Base-by-base conservation (phyloP, 2,113 vertebrate species). In the Poeciliopsis occidentalis region DNA sequence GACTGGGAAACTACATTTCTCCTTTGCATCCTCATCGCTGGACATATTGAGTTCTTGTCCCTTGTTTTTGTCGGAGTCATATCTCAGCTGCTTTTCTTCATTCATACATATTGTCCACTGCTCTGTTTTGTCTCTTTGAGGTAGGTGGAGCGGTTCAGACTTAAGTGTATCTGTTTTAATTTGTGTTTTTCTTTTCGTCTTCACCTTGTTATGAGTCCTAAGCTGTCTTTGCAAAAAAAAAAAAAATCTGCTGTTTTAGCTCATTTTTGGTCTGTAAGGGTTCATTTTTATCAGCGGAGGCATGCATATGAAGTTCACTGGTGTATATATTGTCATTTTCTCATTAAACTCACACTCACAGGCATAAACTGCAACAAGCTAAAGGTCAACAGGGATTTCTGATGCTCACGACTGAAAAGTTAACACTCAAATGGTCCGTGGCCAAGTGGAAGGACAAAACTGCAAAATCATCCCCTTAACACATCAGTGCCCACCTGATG, bases 381-480 rank as follows among this genome's bases (percentile, higher is more conserved):
- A 93, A 93, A 93, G 91, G 92, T 93, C 91, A 93, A 78, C 37
- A 84, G 91, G 90, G 91, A 94, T 93, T 92, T 92, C 90, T 89
- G 93, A 94, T 90, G 89, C 82, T 94, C 90, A 90, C 84, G 92
- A 88, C 90, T 86, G 86, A 91, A 93, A 75, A 93, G 91, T 94
- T 90, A 92, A 93, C 90, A 91, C 84, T 92, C 84, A 93, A 93
- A 93, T 93, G 93, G 91, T 87, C 92, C 91, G 88, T 94, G 92
- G 83, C 90, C 87, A 86, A 91, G 88, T 90, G 86, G 87, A 91
- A 92, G 88, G 91, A 92, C 91, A 92, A 94, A 93, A 94, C 91
- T 90, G 92, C 91, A 90, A 93, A 93, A 93, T 91, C 92, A 93
- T 92, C 91, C 92, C 90, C 87, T 94, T 76, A 94, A 90, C 92